Evolutionary conservation across 2,113 vertebrate genomes (phyloP).

Genomic region (Atlantisia rogersi): DNA sequence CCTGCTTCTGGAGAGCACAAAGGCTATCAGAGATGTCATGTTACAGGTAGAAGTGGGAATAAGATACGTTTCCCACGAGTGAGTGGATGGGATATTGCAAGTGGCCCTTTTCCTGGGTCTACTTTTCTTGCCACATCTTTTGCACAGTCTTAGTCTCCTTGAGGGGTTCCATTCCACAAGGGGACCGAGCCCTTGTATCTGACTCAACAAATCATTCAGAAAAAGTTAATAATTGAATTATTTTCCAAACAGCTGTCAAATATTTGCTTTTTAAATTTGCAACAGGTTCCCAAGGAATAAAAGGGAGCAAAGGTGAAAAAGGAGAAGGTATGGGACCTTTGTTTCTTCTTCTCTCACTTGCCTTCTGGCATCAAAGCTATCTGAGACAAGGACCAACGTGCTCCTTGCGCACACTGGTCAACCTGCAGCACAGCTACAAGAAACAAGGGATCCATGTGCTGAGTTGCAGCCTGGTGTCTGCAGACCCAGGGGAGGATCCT

Average conservation of each 20-base stretch:
- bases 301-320: slow-evolving; percentile 67
- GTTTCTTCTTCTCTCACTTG: neutral
- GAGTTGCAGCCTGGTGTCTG: neutral
- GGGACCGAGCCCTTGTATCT: neutral
- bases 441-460: fast-evolving
- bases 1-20: neutral
- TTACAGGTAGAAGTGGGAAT: neutral
- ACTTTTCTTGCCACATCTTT: neutral
- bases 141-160: neutral
- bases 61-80: neutral
- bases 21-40: neutral
- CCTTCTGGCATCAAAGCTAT: neutral
- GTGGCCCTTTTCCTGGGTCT: neutral
- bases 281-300: slow-evolving; percentile 10
- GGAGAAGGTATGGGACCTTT: slow-evolving; percentile 48
- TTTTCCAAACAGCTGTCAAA: neutral
- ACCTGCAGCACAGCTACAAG: neutral
- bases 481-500: neutral
- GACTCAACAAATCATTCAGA: neutral
- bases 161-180: neutral
- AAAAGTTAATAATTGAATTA: neutral
- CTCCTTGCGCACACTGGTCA: neutral
- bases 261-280: neutral
- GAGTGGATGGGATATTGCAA: neutral
- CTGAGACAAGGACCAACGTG: neutral